phyloP scores from a whole-genome alignment of 2,797 vertebrate species.

The Rhinogobio ventralis region DNA sequence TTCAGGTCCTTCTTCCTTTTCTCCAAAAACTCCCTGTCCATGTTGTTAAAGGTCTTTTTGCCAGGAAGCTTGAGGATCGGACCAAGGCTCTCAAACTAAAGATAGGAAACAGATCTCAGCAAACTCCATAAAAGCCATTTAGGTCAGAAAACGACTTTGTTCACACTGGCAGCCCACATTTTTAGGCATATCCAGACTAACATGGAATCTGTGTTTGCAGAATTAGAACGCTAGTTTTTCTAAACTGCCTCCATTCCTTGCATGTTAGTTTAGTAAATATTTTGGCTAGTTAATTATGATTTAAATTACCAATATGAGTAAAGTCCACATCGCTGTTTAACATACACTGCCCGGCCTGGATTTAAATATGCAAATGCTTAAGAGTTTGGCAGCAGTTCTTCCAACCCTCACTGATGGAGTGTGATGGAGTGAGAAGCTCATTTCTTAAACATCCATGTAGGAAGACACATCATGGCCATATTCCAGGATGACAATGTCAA shows the following conservation, averaged over 20 bases:
- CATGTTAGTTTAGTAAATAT: not conserved
- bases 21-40: constrained; percentile 98
- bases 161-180: not conserved
- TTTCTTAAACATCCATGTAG: too few species aligned
- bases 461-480: too few species aligned
- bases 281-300: not conserved
- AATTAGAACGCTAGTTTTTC: not conserved
- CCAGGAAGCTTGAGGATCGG: constrained; percentile 95
- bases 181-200: not conserved
- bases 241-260: not conserved
- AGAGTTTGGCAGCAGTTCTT: too few species aligned
- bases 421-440: too few species aligned
- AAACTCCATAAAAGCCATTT: constrained; percentile 48
- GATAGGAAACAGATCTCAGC: constrained; percentile 43
- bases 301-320: not conserved
- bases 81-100: constrained; percentile 92
- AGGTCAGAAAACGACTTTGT: not conserved
- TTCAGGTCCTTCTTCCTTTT: constrained; percentile 98
- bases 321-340: not conserved
- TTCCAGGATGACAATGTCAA: too few species aligned
- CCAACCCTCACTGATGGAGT: too few species aligned
- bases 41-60: constrained; percentile 99
- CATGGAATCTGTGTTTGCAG: not conserved
- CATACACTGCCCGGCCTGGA: not conserved
- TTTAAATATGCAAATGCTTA: too few species aligned